Percentiles rank a stretch among this genome's conserved stretches.
Conservation (phyloP, 2,888 invertebrate genomes). For the Yponomeuta evonymella region DNA sequence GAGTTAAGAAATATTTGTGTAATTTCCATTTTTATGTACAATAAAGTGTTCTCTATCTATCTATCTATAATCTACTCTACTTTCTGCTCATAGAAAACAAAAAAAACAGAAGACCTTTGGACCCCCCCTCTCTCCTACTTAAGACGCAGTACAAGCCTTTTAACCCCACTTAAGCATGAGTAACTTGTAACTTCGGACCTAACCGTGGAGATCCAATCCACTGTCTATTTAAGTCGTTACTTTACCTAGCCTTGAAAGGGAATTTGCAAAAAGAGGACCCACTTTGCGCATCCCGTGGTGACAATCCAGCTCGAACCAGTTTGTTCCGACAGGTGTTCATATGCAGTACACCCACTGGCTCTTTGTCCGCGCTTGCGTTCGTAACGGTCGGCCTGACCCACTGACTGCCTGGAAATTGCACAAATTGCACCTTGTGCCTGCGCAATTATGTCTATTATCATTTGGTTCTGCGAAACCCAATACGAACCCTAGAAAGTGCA, state of each 20-base stretch:
- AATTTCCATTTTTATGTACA: too few relatives aligned
- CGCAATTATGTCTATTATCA: background rate
- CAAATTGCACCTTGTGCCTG: conserved; percentile 22
- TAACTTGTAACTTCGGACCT: background rate
- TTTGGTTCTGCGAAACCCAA: background rate
- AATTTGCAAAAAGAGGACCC: background rate
- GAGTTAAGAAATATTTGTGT: too few relatives aligned
- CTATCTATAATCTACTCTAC: too few relatives aligned
- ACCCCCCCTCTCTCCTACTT: too few relatives aligned
- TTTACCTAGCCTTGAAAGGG: background rate
- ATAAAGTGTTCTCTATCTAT: too few relatives aligned
- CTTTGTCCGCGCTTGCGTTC: conserved; percentile 19
- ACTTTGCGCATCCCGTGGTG: background rate
- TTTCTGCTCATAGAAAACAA: too few relatives aligned
- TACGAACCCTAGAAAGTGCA: background rate
- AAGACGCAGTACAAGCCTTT: too few relatives aligned
- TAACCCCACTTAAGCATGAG: too few relatives aligned
- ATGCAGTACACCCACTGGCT: conserved; percentile 21
- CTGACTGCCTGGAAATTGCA: conserved; percentile 30
- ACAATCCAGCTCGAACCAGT: conserved; percentile 26
- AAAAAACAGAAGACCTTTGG: too few relatives aligned
- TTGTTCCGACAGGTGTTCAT: conserved; percentile 35
- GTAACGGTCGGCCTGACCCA: conserved; percentile 29
- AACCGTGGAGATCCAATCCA: background rate
- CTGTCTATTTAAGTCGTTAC: background rate